Base-by-base conservation (phyloP, 1,140 invertebrate species). In the Epicauta chinensis region DNA sequence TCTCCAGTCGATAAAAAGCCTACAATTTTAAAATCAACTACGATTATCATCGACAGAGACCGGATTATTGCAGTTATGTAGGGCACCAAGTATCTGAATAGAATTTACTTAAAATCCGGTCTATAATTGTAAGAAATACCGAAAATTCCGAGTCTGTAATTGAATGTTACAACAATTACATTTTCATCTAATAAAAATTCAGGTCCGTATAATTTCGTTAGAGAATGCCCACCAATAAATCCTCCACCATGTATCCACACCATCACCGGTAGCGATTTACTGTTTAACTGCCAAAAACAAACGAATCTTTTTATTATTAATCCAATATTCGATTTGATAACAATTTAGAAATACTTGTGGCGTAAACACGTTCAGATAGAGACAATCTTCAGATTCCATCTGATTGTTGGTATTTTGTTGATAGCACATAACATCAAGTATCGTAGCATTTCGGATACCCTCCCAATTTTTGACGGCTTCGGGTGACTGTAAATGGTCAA, bases 1-100 rank as follows among this genome's bases (percentile, higher is more conserved):
- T 81, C 81, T 2, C 78, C 81, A 0, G 79, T 82, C 52, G 79
- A 81, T 16, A 86, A 61, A 36, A 56, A 61, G n/a, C n/a, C n/a
- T n/a, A n/a, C n/a, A n/a, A n/a, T n/a, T n/a, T n/a, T n/a, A n/a
- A n/a, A n/a, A n/a, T n/a, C n/a, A n/a, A n/a, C n/a, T n/a, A n/a
- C n/a, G n/a, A n/a, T n/a, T n/a, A n/a, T n/a, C n/a, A n/a, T n/a
- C n/a, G n/a, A n/a, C n/a, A n/a, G n/a, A n/a, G n/a, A n/a, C n/a
- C n/a, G n/a, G n/a, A n/a, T n/a, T n/a, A n/a, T n/a, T n/a, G n/a
- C n/a, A n/a, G n/a, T n/a, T n/a, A n/a, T n/a, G n/a, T n/a, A n/a
- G n/a, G n/a, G n/a, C n/a, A n/a, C n/a, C n/a, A n/a, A n/a, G n/a
- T n/a, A n/a, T n/a, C n/a, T n/a, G n/a, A n/a, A n/a, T n/a, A n/a